Evolutionary conservation across 2,888 invertebrate species (phyloP), one percentile per base, ranked within the genome.

Genomic region (Scrobipalpa atriplicella): DNA sequence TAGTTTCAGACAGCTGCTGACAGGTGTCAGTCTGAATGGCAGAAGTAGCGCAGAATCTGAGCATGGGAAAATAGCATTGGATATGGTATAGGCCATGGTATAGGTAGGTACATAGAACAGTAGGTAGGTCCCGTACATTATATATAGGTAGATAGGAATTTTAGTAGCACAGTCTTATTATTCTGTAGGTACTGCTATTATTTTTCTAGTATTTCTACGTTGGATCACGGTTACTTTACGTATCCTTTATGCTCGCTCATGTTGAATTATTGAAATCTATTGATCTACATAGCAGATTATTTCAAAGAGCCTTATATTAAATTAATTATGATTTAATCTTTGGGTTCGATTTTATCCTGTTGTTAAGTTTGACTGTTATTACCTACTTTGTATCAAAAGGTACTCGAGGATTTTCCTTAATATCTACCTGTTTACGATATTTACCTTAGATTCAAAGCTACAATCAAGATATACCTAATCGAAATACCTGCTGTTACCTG

Each of bases 21-120:
- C 54, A 64, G 47, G n/a, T 62, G 51, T 64, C 54, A 0, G 13
- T 41, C 11, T 64, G 21, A 47, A 19, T 18, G 64, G 11, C 19
- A 38, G 18, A 54, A 21, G 21, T 56, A 13, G 54, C 54, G n/a
- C 47, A n/a, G 47, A 21, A 62, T 47, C 62, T 62, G 47, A 47
- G 43, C 62, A 39, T 47, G 47, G 47, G 47, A 47, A 47, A 47
- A 47, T 16, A 54, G 18, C 2, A 5, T 54, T 54, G 54, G n/a
- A 51, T 51, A 39, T 2, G 10, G 39, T 11, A 38, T 39, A 39
- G 39, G 8, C 29, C 29, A 29, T 29, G 29, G 29, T 5, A 39
- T 39, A 39, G 39, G 39, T 39, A 39, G 39, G 8, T 39, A 29
- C 29, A 29, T 5, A 29, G 29, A 29, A 5, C 29, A 29, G 29